These are phyloP conservation scores for Dendrocincla tyrannina DNA, from an alignment of 2,797 vertebrate species.

Conservation along the genomic window DNA sequence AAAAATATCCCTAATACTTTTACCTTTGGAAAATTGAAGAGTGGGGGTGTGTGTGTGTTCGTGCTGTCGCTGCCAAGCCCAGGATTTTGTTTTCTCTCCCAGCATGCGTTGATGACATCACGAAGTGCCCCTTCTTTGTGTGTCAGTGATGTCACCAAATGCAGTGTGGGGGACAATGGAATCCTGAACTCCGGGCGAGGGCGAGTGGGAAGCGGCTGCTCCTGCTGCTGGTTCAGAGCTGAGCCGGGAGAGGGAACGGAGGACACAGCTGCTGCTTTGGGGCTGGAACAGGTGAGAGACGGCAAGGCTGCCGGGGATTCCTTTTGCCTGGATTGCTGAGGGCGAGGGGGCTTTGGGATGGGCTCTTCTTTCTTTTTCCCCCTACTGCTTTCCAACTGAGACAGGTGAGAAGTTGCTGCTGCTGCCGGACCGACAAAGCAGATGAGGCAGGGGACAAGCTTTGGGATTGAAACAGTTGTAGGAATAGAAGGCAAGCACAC, in stretches of 20 bases:
- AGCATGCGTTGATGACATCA: constrained; percentile 65
- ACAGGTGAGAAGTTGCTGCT: constrained; percentile 62
- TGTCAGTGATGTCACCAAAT: constrained; percentile 61
- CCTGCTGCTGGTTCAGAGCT: constrained; percentile 35
- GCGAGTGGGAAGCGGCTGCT: constrained; percentile 41
- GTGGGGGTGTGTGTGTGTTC: background rate
- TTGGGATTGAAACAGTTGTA: background rate
- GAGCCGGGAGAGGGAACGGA: constrained; percentile 21
- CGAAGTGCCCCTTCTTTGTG: constrained; percentile 61
- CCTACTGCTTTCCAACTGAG: background rate
- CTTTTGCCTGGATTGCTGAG: background rate
- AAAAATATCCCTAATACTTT: background rate
- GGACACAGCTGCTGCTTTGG: constrained; percentile 14
- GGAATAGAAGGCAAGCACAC: background rate
- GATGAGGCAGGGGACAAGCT: background rate
- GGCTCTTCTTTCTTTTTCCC: background rate
- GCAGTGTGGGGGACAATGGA: constrained; percentile 68
- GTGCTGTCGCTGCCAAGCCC: background rate
- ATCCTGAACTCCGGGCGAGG: constrained; percentile 47
- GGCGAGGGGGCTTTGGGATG: background rate
- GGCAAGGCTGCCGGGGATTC: constrained; percentile 11
- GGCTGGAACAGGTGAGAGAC: constrained; percentile 64
- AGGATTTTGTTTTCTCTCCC: constrained; percentile 51
- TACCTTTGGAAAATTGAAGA: background rate
- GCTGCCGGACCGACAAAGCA: constrained; percentile 23